A percentile compares a stretch with the other conserved stretches of the same genome.
Conservation (phyloP, 2,113 vertebrate species). For the Pomatostomus ruficeps region DNA sequence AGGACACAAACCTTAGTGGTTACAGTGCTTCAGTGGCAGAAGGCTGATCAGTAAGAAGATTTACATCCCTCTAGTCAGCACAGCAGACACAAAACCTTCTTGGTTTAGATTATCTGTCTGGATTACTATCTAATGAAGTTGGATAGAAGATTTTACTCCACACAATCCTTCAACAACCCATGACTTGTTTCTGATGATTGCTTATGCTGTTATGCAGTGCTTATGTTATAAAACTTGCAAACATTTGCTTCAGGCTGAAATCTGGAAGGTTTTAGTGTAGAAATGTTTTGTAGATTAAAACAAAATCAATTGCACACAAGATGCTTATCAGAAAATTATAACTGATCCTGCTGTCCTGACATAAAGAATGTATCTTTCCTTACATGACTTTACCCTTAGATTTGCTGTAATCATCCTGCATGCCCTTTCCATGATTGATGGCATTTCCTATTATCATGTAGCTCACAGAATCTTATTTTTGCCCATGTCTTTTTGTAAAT, state of each 20-base stretch:
- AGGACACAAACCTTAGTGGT: background rate
- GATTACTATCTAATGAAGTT: background rate
- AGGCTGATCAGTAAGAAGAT: background rate
- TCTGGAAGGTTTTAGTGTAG: background rate
- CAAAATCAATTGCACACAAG: constrained; percentile 6
- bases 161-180: background rate
- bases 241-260: background rate
- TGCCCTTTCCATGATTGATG: background rate
- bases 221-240: background rate
- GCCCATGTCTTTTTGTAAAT: background rate
- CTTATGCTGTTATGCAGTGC: background rate
- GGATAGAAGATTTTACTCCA: background rate
- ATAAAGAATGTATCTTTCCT: background rate
- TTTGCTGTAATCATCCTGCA: background rate
- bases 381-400: background rate
- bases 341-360: background rate
- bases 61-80: background rate
- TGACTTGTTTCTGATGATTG: background rate
- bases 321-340: constrained; percentile 50
- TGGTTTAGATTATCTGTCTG: background rate
- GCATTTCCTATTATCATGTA: background rate
- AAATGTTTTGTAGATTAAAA: background rate
- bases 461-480: background rate
- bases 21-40: background rate
- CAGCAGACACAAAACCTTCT: background rate